Evolutionary conservation across 2,113 vertebrate species (phyloP).

Genomic region (Myrmecophaga tridactyla): DNA sequence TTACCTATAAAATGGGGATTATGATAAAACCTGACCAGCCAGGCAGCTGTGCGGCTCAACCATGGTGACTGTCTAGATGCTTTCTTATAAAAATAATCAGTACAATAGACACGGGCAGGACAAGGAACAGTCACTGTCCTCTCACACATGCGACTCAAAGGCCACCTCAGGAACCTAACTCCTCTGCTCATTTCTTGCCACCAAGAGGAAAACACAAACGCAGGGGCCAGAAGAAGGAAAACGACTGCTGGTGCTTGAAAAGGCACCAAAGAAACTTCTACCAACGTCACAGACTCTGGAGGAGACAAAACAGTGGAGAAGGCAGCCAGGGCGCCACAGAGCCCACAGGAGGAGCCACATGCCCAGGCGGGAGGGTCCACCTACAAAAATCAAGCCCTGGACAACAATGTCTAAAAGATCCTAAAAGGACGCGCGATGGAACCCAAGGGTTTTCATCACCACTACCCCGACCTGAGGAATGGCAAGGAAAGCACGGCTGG

Average conservation of each 20-base stretch:
- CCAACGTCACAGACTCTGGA: background rate
- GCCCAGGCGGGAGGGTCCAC: background rate
- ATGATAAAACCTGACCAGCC: background rate
- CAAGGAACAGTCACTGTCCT: background rate
- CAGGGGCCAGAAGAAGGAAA: background rate
- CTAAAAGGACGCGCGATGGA: background rate
- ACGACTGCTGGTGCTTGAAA: background rate
- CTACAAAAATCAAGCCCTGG: background rate
- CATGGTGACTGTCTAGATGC: background rate
- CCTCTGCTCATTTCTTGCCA: background rate
- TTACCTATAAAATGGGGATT: background rate
- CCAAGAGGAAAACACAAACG: background rate
- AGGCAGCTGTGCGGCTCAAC: background rate
- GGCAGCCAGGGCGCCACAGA: background rate
- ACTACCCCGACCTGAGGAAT: background rate
- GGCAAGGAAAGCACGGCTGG: background rate
- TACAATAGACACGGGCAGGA: accelerated
- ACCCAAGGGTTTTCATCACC: background rate
- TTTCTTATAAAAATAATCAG: background rate
- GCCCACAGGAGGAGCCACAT: background rate
- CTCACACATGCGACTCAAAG: background rate
- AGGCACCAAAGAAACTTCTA: background rate
- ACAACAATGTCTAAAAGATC: background rate
- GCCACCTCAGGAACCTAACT: background rate
- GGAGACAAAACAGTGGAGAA: background rate